Percentiles rank a stretch among this genome's conserved stretches.
Conservation (phyloP, 2,888 invertebrate genomes). For the Disparrhopalites patrizii region DNA sequence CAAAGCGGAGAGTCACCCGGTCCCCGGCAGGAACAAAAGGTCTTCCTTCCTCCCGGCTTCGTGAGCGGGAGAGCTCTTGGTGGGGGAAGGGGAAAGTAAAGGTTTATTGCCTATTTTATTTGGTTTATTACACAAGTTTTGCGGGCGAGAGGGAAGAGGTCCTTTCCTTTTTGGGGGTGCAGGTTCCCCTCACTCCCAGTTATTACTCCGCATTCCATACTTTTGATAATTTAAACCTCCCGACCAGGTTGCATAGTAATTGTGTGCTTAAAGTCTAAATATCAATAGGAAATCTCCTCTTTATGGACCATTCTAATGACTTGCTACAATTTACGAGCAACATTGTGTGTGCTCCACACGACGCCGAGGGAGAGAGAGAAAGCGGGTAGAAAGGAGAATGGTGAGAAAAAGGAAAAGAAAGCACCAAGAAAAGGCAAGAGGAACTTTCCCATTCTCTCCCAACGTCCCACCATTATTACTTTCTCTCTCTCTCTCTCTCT, state of each 20-base stretch:
- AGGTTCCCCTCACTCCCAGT: background rate
- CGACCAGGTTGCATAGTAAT: slow-evolving; percentile 24
- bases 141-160: slow-evolving; percentile 4
- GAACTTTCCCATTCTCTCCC: too few species aligned
- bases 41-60: too few species aligned
- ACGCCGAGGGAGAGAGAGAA: too few species aligned
- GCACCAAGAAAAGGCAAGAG: too few species aligned
- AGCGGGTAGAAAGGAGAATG: too few species aligned
- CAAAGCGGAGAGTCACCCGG: too few species aligned
- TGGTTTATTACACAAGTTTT: slow-evolving; percentile 22
- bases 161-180: background rate
- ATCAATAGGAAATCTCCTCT: slow-evolving; percentile 21
- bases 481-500: background rate
- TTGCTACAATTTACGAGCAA: slow-evolving; percentile 25
- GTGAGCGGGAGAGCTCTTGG: background rate
- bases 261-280: slow-evolving; percentile 27
- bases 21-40: too few species aligned
- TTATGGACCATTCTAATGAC: slow-evolving; percentile 28
- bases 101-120: slow-evolving; percentile 22
- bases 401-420: too few species aligned
- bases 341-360: too few species aligned
- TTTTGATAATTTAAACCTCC: slow-evolving; percentile 14
- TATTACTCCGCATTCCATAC: slow-evolving; percentile 6
- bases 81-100: background rate
- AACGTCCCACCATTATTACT: background rate